Conservation (phyloP, 2,113 vertebrate genomes). For the Syrrhaptes paradoxus region DNA sequence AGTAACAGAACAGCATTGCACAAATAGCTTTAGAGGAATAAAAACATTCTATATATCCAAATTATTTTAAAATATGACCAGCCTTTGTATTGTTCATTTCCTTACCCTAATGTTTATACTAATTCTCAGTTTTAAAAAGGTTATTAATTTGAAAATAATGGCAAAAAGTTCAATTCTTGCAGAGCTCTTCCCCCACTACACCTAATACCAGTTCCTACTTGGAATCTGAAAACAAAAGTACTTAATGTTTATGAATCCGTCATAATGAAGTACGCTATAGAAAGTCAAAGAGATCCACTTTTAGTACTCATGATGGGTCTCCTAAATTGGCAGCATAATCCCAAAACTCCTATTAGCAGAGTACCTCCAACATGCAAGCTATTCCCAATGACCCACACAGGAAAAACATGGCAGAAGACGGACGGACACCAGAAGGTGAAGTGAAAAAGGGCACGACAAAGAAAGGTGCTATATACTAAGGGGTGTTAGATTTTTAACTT, state of each 20-base stretch:
- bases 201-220: not conserved
- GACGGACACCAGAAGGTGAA: not conserved
- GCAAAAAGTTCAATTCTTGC: not conserved
- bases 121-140: not conserved
- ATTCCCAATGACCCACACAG: not conserved
- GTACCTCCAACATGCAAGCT: not conserved
- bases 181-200: not conserved
- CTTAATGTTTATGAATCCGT: not conserved
- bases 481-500: not conserved
- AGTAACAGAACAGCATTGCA: not conserved
- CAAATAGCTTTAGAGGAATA: not conserved
- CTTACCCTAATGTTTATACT: not conserved
- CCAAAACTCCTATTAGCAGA: not conserved
- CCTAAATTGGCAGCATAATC: not conserved
- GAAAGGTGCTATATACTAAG: not conserved
- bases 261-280: not conserved
- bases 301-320: not conserved
- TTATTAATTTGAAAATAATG: not conserved
- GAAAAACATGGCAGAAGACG: not conserved
- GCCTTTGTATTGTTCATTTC: not conserved
- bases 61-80: not conserved
- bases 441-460: not conserved
- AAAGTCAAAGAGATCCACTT: not conserved
- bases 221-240: not conserved
- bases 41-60: not conserved